These are phyloP conservation scores for Yponomeuta malinellus DNA, from an alignment of 2,888 invertebrate species.

Conservation along the genomic window DNA sequence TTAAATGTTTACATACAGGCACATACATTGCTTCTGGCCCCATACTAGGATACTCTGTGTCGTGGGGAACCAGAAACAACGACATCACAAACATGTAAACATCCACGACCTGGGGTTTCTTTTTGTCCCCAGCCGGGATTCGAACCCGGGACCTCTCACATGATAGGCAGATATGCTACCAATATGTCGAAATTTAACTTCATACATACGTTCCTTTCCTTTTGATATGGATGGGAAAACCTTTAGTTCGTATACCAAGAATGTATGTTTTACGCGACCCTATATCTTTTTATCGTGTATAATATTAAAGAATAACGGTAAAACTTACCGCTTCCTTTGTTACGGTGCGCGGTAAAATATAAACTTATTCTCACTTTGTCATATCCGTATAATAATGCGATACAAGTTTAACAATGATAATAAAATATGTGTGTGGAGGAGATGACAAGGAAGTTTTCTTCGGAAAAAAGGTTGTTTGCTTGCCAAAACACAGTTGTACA, in stretches of 20 bases:
- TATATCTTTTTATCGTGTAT: slow-evolving; percentile 5
- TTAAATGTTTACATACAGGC: too few relatives aligned
- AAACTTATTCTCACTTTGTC: slow-evolving; percentile 11
- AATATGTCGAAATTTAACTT: too few relatives aligned
- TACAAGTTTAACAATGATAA: background rate
- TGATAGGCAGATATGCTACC: too few relatives aligned
- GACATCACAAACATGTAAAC: too few relatives aligned
- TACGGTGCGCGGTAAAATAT: slow-evolving; percentile 3
- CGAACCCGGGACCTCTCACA: too few relatives aligned
- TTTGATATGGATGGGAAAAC: background rate
- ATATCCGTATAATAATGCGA: background rate
- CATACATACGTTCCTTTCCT: too few relatives aligned
- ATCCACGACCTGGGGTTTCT: too few relatives aligned
- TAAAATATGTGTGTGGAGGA: background rate
- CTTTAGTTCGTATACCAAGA: background rate
- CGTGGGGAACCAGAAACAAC: too few relatives aligned
- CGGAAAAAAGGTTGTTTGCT: background rate
- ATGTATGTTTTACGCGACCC: background rate
- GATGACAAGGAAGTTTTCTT: background rate
- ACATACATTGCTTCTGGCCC: too few relatives aligned
- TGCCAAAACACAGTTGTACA: too few relatives aligned
- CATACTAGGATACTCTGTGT: too few relatives aligned
- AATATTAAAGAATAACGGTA: slow-evolving; percentile 4
- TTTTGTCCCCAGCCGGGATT: too few relatives aligned
- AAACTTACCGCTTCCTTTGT: slow-evolving; percentile 9